Evolutionary conservation across 2,888 invertebrate genomes (phyloP).

Genomic region (Drosophila emarginata): DNA sequence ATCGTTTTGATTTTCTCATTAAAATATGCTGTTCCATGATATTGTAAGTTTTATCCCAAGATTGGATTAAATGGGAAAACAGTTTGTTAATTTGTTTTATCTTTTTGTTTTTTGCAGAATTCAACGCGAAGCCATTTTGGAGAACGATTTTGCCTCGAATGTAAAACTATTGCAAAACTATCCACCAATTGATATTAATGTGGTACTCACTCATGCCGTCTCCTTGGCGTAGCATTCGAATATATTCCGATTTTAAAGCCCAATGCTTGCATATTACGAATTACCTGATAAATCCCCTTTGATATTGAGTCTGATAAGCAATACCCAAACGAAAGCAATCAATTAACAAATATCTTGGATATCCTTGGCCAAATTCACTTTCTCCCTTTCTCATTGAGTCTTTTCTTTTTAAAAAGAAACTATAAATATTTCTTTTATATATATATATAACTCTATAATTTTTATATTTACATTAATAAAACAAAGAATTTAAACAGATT

Average conservation of each 20-base stretch:
- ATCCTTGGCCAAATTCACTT: conserved; percentile 17
- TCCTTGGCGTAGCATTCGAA: conserved; percentile 66
- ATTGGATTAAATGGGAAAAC: too few relatives aligned
- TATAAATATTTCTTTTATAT: conserved; percentile 40
- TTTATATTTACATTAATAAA: conserved; percentile 59
- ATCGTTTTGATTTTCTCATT: conserved; percentile 95
- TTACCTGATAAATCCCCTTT: neutral
- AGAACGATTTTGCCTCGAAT: conserved; percentile 95
- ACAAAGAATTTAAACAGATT: conserved; percentile 47
- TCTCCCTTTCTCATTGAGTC: conserved; percentile 32
- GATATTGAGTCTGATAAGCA: conserved; percentile 43
- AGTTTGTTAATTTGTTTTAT: neutral
- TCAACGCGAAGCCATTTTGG: conserved; percentile 90
- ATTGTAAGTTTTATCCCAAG: too few relatives aligned
- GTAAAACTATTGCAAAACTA: conserved; percentile 97
- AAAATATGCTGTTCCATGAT: conserved; percentile 99
- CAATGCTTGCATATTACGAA: conserved; percentile 28
- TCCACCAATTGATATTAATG: conserved; percentile 93
- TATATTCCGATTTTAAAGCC: conserved; percentile 17
- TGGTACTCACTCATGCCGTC: conserved; percentile 91
- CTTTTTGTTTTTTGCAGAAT: conserved; percentile 85
- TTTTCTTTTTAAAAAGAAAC: conserved; percentile 26
- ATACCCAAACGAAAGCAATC: conserved; percentile 55
- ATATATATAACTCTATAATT: conserved; percentile 61
- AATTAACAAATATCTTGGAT: conserved; percentile 1